A percentile compares a stretch with the other conserved stretches of the same genome.
Evolutionary conservation across 2,113 vertebrate species (phyloP).

Genomic region (Dinomys branickii): DNA sequence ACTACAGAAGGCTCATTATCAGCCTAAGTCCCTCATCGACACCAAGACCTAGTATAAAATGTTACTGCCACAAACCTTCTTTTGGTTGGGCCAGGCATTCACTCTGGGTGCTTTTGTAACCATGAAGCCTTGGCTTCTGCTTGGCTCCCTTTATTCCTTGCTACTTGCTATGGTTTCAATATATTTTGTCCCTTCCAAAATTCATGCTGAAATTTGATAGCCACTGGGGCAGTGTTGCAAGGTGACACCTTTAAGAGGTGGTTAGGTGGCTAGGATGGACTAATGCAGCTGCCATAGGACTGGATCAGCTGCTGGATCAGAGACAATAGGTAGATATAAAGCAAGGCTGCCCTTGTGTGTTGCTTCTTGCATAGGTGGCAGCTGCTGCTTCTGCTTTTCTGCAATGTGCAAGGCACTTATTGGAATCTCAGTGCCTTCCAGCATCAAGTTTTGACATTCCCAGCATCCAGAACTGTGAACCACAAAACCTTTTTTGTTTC

Average conservation of each 20-base stretch:
- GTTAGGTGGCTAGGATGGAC: background rate
- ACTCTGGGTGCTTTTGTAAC: background rate
- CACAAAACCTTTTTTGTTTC: background rate
- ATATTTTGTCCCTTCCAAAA: background rate
- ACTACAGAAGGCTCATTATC: background rate
- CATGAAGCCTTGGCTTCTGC: background rate
- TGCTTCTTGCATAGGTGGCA: background rate
- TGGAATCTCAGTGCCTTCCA: background rate
- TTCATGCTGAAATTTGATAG: background rate
- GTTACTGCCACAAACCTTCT: background rate
- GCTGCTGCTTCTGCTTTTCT: background rate
- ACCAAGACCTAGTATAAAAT: conserved; percentile 14
- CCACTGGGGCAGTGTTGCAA: background rate
- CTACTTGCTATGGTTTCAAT: background rate
- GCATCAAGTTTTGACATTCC: background rate
- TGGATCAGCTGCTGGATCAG: background rate
- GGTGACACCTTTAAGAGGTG: background rate
- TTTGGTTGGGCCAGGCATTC: background rate
- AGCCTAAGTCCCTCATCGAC: background rate
- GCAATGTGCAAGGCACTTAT: background rate
- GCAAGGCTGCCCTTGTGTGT: background rate
- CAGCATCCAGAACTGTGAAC: background rate
- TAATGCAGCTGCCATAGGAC: background rate
- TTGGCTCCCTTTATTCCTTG: background rate
- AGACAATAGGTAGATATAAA: background rate